Evolutionary conservation across 1,140 invertebrate genomes (phyloP).

Genomic region (Parasteatoda tepidariorum): DNA sequence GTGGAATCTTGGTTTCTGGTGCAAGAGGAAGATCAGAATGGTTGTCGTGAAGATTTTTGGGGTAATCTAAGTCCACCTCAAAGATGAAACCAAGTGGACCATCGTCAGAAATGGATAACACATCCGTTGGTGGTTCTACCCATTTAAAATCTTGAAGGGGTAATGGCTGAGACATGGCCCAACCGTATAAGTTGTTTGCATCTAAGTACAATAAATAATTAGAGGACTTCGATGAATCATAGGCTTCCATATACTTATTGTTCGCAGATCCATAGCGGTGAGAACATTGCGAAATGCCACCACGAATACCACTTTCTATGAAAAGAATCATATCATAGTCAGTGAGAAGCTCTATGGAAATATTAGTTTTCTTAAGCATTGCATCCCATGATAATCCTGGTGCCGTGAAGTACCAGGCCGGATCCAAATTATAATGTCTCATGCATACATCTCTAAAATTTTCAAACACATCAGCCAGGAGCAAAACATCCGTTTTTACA

Average conservation of each 20-base stretch:
- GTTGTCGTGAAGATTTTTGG: not conserved
- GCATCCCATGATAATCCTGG: not conserved
- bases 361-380: not conserved
- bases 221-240: not conserved
- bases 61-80: not conserved
- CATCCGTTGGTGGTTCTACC: not conserved
- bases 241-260: constrained; percentile 6
- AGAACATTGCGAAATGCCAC: not conserved
- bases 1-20: not conserved
- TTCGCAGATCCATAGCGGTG: not conserved
- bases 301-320: constrained; percentile 2
- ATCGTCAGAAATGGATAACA: not conserved
- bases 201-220: constrained; percentile 7
- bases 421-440: not conserved
- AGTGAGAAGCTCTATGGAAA: not conserved
- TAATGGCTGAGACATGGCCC: constrained; percentile 14
- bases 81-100: not conserved
- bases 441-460: not conserved
- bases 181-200: constrained; percentile 43
- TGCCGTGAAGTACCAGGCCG: not conserved
- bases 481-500: not conserved
- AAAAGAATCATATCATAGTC: not conserved
- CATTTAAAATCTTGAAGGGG: not conserved
- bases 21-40: not conserved
- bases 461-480: not conserved